Evolutionary conservation across 64 coral and sea anemone genomes (phyloP).

Genomic region (Pachyseris speciosa): DNA sequence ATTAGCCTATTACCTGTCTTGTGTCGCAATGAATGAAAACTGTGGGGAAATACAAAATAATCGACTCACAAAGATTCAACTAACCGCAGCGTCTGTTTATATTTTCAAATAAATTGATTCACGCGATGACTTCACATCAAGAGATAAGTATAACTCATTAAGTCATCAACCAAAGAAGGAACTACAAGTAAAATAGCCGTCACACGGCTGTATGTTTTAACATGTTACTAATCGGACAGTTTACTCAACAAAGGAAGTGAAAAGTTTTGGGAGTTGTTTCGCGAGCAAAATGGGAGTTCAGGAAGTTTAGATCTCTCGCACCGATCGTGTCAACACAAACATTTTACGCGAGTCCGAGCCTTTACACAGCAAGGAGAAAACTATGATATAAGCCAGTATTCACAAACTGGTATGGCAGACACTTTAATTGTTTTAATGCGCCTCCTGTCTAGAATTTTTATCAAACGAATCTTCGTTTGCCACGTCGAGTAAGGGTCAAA

Average conservation of each 20-base stretch:
- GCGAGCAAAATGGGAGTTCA: background rate
- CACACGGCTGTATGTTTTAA: constrained; percentile 24
- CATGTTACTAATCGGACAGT: constrained; percentile 26
- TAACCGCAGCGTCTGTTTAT: constrained; percentile 57
- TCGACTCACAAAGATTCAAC: background rate
- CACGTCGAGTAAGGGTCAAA: background rate
- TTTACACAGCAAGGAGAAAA: background rate
- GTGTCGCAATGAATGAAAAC: constrained; percentile 26
- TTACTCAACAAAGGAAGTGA: constrained; percentile 30
- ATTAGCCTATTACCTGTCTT: constrained; percentile 47
- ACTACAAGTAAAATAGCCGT: background rate
- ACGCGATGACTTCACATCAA: background rate
- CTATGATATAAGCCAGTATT: background rate
- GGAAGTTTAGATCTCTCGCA: background rate
- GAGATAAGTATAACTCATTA: background rate
- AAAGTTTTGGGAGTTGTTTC: background rate
- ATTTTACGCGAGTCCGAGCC: too few species aligned
- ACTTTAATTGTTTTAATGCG: background rate
- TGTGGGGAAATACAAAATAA: constrained; percentile 48
- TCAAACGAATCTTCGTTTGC: background rate
- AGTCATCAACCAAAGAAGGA: background rate
- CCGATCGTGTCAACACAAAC: too few species aligned
- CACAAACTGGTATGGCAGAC: background rate
- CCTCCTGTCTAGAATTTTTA: background rate
- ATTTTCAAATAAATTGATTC: background rate